Evolutionary conservation across 64 coral and sea anemone species (phyloP).

Genomic region (Actinia tenebrosa): DNA sequence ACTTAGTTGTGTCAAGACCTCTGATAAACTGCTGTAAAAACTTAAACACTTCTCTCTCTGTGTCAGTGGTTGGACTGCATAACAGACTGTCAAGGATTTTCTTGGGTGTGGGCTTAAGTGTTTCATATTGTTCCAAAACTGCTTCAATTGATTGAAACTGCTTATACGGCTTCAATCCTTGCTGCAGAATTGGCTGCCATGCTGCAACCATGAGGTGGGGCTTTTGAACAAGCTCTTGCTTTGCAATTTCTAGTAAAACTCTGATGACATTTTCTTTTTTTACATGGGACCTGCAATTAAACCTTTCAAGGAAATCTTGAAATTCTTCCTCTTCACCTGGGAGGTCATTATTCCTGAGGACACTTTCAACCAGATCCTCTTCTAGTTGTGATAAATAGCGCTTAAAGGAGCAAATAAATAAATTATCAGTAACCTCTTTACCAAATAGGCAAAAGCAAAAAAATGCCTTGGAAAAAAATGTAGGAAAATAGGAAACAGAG

Average conservation of each 20-base stretch:
- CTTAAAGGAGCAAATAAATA: conserved; percentile 46
- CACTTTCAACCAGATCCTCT: conserved; percentile 49
- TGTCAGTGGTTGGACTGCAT: conserved; percentile 30
- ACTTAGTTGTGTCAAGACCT: conserved; percentile 46
- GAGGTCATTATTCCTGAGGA: conserved; percentile 19
- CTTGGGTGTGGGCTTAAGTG: conserved; percentile 36
- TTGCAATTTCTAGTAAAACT: conserved; percentile 44
- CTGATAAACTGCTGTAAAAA: conserved; percentile 48
- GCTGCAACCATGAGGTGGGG: conserved; percentile 54
- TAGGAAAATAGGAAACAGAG: conserved; percentile 54
- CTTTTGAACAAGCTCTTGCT: conserved; percentile 61
- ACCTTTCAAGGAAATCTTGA: conserved; percentile 53
- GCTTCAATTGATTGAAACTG: conserved; percentile 30
- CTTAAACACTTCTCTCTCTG: conserved; percentile 41
- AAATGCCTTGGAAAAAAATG: conserved; percentile 66
- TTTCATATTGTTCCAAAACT: conserved; percentile 31
- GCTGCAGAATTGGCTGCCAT: conserved; percentile 51
- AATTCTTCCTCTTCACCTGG: conserved; percentile 50
- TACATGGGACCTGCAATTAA: conserved; percentile 39
- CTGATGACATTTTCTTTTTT: conserved; percentile 31
- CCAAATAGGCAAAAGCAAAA: conserved; percentile 67
- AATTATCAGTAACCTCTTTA: conserved; percentile 20
- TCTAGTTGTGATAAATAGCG: conserved; percentile 45
- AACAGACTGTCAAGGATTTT: conserved; percentile 51
- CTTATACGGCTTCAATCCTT: conserved; percentile 42